Conservation (phyloP, 2,113 vertebrate genomes). For the Datnioides undecimradiatus region DNA sequence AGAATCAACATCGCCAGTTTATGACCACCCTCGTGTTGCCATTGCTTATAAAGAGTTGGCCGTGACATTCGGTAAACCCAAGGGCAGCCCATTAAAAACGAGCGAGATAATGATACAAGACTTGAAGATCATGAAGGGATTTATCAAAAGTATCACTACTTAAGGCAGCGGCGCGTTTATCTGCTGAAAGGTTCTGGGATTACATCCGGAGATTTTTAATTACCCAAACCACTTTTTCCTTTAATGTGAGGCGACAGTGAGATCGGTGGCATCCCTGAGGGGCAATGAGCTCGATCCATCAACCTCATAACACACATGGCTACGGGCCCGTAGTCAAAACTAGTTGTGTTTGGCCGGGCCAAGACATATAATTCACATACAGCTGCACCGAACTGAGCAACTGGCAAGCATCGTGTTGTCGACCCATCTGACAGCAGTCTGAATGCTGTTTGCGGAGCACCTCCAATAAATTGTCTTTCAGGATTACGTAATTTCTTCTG, state of each 20-base stretch:
- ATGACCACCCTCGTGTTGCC: conserved; percentile 30
- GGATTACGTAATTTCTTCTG: conserved; percentile 39
- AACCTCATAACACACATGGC: conserved; percentile 35
- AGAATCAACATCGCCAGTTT: conserved; percentile 13
- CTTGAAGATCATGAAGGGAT: conserved; percentile 24
- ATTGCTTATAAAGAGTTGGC: conserved; percentile 24
- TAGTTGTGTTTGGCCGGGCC: conserved; percentile 6
- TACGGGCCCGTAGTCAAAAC: conserved; percentile 29
- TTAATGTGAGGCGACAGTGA: conserved; percentile 28
- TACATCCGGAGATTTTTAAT: conserved; percentile 54
- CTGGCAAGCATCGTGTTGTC: conserved; percentile 12
- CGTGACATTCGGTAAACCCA: conserved; percentile 4
- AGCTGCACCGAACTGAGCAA: conserved; percentile 30
- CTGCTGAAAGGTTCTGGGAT: conserved; percentile 50
- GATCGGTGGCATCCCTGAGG: conserved; percentile 32
- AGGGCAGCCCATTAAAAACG: conserved; percentile 32
- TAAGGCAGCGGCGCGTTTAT: conserved; percentile 30
- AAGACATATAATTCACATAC: conserved; percentile 37
- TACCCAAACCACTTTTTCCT: conserved; percentile 44
- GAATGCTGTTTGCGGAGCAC: conserved; percentile 19
- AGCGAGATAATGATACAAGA: conserved; percentile 15
- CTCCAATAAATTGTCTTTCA: conserved; percentile 44
- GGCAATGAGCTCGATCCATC: conserved; percentile 45
- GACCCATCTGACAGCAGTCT: conserved; percentile 31
- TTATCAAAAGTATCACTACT: conserved; percentile 36